Evolutionary conservation across 1,140 invertebrate genomes (phyloP), one percentile per base, ranked within the genome.

Genomic region (Varroa destructor): DNA sequence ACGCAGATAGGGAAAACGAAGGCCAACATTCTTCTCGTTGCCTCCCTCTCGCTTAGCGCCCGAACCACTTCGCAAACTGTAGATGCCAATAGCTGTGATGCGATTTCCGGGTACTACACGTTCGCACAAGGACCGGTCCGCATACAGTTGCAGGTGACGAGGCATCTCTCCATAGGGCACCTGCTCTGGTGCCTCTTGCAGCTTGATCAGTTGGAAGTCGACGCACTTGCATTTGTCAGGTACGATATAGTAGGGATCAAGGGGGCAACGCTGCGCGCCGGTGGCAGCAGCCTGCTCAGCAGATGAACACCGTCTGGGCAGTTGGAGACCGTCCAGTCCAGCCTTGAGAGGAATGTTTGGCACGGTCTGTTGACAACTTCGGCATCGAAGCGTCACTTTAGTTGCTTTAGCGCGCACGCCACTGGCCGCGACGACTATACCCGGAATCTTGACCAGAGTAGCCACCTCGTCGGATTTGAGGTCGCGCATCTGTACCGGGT

Each of bases 111-210:
- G 97, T 0, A 97, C 93, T 55, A 95, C 89, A 78, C 86, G 85
- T 79, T 99, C 97, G 79, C 93, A 97, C 10, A 99, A 81, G 78
- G 93, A 90, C 76, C 93, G 85, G 79, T 99, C 96, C 77, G 89
- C 91, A 80, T 94, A 99, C 0, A 99, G 82, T 74, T 93, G 89
- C 72, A 99, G 81, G 81, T 99, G 97, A 6, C 97, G 84, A 0
- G 97, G 96, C 85, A 99, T 92, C 84, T 99, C 97, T 71, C 97
- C 95, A 78, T 97, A 93, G 0, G 96, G 97, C 73, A 99, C 90
- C 74, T 88, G 88, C 80, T 99, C 96, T 4, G 93, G 93, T 6
- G 91, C 81, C 81, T 99, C 96, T 85, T 99, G 96, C 10, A 99
- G 80, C 80, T 97, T 99, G 5, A 87, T 75, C 12, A 84, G 81